Percentiles rank a stretch among this genome's conserved stretches.
phyloP scores from a whole-genome alignment of 2,888 invertebrate species.

The Ferdinandea cuprea region DNA sequence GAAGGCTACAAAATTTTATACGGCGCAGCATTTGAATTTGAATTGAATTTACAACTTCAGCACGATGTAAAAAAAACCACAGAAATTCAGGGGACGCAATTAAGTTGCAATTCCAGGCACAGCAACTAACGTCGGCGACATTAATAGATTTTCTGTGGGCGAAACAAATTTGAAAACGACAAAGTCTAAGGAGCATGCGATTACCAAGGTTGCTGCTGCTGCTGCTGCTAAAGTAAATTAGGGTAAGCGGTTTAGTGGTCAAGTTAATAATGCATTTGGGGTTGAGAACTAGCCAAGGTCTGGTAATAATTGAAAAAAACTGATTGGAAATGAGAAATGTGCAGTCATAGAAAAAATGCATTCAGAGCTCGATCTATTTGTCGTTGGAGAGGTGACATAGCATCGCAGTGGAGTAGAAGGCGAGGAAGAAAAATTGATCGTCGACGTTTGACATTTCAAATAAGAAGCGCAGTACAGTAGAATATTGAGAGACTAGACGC shows the following conservation, averaged over 20 bases:
- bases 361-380: not conserved
- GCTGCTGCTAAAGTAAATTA: constrained; percentile 24
- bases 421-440: not conserved
- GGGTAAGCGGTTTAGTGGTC: constrained; percentile 69
- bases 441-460: too few relatives aligned
- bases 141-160: constrained; percentile 56
- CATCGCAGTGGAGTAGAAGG: not conserved
- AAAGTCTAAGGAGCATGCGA: constrained; percentile 42
- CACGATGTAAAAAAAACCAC: constrained; percentile 52
- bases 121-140: constrained; percentile 47
- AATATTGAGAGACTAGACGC: too few relatives aligned
- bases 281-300: constrained; percentile 18
- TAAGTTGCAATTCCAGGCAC: constrained; percentile 55
- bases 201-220: constrained; percentile 34
- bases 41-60: constrained; percentile 59
- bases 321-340: constrained; percentile 4
- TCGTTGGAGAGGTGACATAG: not conserved
- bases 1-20: constrained; percentile 79
- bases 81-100: constrained; percentile 66
- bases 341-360: not conserved
- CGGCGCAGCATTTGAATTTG: constrained; percentile 63
- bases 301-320: constrained; percentile 6
- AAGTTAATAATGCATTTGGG: constrained; percentile 42
- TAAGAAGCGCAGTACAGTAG: too few relatives aligned
- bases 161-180: constrained; percentile 23